These are phyloP conservation scores for Myotis lucifugus DNA, from an alignment of 2,113 vertebrate genomes.

Conservation along the genomic window DNA sequence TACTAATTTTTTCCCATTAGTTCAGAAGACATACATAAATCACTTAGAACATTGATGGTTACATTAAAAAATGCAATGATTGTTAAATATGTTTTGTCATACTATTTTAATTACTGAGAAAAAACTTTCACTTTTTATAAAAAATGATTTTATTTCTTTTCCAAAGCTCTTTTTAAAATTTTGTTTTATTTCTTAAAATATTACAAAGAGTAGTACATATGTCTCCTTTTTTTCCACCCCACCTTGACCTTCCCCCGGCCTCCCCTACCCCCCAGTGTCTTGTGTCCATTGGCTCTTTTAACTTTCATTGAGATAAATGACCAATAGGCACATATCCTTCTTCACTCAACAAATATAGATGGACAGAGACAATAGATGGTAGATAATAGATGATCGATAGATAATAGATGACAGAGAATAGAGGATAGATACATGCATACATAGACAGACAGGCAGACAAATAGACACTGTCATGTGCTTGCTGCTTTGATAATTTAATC, in stretches of 20 bases:
- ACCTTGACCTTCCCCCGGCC: no score
- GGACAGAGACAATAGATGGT: background rate
- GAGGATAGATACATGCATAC: background rate
- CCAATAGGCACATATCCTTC: background rate
- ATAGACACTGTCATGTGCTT: background rate
- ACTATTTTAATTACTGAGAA: background rate
- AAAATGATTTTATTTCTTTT: background rate
- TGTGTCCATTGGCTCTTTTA: background rate
- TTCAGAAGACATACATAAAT: background rate
- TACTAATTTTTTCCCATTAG: background rate
- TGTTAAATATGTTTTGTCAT: background rate
- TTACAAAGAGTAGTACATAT: no score
- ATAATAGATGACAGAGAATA: background rate
- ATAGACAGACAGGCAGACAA: accelerated
- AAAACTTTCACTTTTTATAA: background rate
- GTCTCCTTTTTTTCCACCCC: no score
- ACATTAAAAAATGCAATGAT: background rate
- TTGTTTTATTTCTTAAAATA: no score
- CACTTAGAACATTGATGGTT: background rate
- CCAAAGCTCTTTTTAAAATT: background rate
- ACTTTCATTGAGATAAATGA: background rate
- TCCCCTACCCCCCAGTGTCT: no score
- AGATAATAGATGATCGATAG: background rate
- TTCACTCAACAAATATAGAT: background rate
- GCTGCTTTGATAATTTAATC: background rate